Percentiles rank a stretch among this genome's conserved stretches.
Evolutionary conservation across 1,140 invertebrate genomes (phyloP).

Genomic region (Neodiprion virginianus): DNA sequence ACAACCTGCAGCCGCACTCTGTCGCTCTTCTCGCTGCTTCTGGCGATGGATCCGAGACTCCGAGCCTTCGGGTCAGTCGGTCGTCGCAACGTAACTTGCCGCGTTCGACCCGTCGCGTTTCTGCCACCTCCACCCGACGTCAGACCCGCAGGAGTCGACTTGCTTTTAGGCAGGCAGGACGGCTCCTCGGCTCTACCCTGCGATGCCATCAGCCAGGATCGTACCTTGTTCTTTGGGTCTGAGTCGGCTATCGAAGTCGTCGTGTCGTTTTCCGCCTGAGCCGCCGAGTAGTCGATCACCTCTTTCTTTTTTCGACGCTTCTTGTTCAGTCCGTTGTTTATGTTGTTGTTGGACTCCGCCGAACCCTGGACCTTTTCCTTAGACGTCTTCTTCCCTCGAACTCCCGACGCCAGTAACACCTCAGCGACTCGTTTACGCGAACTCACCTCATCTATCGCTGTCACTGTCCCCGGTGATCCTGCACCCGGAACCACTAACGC

Average conservation of each 20-base stretch:
- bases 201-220: constrained; percentile 83
- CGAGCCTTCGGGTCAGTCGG: constrained; percentile 43
- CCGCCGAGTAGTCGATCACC: constrained; percentile 79
- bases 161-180: constrained; percentile 67
- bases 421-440: constrained; percentile 38
- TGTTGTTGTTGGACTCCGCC: constrained; percentile 37
- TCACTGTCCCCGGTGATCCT: constrained; percentile 27
- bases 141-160: constrained; percentile 73
- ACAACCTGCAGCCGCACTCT: constrained; percentile 81
- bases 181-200: constrained; percentile 56
- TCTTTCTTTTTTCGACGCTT: constrained; percentile 69
- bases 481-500: background rate
- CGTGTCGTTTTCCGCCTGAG: constrained; percentile 60
- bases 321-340: constrained; percentile 47
- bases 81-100: constrained; percentile 41
- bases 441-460: constrained; percentile 35
- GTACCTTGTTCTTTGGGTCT: constrained; percentile 81
- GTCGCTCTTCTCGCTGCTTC: constrained; percentile 62
- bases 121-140: constrained; percentile 44
- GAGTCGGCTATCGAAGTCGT: constrained; percentile 58
- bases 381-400: constrained; percentile 7
- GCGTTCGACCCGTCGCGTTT: constrained; percentile 25
- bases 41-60: constrained; percentile 37
- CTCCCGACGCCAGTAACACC: background rate
- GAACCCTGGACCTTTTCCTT: constrained; percentile 45